Evolutionary conservation across 2,113 vertebrate genomes (phyloP).

Genomic region (Limanda limanda): DNA sequence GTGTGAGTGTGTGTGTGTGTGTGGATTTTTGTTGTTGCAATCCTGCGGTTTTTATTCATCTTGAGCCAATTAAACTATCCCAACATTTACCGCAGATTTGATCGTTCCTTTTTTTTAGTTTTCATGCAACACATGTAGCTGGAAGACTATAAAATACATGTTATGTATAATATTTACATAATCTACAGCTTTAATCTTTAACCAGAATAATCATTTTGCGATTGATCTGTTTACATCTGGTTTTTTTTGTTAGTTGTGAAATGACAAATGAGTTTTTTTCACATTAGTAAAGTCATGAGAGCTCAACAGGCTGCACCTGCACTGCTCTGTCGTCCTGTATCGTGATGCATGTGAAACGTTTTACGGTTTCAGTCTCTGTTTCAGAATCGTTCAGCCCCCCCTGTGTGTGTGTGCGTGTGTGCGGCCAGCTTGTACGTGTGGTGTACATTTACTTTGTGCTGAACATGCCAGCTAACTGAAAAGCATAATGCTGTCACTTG

Average conservation of each 20-base stretch:
- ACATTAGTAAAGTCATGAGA: not conserved
- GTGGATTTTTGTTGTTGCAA: not conserved
- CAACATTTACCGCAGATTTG: not conserved
- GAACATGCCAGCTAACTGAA: constrained; percentile 40
- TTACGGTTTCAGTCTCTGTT: not conserved
- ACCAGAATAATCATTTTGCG: not conserved
- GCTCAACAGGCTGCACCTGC: not conserved
- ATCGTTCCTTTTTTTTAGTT: not conserved
- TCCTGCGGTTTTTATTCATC: not conserved
- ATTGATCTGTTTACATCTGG: not conserved
- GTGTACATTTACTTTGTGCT: constrained; percentile 53
- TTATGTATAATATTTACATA: no score
- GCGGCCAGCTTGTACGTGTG: not conserved
- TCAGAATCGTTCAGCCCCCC: not conserved
- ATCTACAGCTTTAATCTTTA: not conserved
- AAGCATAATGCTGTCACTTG: constrained; percentile 45
- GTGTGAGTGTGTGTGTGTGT: no score
- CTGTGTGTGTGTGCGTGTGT: not conserved
- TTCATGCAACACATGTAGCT: not conserved
- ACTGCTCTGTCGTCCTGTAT: not conserved
- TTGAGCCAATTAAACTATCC: not conserved
- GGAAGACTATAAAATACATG: not conserved
- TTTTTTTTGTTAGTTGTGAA: not conserved
- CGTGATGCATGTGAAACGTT: not conserved
- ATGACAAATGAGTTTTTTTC: not conserved